Base-by-base conservation (phyloP, 2,113 vertebrate species). In the Ptychochromis oligacanthus region DNA sequence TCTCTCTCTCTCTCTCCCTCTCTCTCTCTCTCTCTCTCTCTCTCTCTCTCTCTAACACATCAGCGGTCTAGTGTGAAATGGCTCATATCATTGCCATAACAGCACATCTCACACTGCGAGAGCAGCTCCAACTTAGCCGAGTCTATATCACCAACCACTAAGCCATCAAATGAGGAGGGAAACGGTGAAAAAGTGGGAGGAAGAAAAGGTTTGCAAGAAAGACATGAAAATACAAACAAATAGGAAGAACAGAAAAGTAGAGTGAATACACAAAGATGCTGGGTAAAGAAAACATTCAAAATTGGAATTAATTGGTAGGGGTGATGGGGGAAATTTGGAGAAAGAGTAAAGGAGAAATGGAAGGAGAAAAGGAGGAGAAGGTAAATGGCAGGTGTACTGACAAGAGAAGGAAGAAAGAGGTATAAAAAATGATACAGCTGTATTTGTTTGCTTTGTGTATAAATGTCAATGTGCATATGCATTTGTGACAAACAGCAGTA, bases 51-150 rank as follows among this genome's bases (percentile, higher is more conserved):
- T 91, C 90, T 14, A 84, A 85, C 86, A 88, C 84, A 89, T 89
- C 88, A 89, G 76, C 84, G 31, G 83, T 81, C 20, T 79, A 88
- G 89, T 91, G 89, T 93, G 92, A 93, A 94, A 93, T 93, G 84
- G 91, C 81, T 88, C 83, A 81, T 91, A 92, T 93, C 83, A 84
- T 83, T 60, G 17, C 80, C 82, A 82, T 89, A 89, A 82, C 90
- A 87, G 87, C 87, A 85, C 80, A 85, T 85, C 91, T 85, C 84
- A 81, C 83, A 90, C 84, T 79, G 89, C 12, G 72, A 87, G 72
- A 87, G 83, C 80, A 70, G 86, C 86, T 85, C 77, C 75, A 8
- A 36, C 82, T 83, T 46, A 40, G 70, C 84, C 20, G 62, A 90
- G 77, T 79, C 81, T 49, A 56, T 52, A 79, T 58, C 60, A 38